Evolutionary conservation across 2,113 vertebrate genomes (phyloP).

Genomic region (Dipodomys merriami): DNA sequence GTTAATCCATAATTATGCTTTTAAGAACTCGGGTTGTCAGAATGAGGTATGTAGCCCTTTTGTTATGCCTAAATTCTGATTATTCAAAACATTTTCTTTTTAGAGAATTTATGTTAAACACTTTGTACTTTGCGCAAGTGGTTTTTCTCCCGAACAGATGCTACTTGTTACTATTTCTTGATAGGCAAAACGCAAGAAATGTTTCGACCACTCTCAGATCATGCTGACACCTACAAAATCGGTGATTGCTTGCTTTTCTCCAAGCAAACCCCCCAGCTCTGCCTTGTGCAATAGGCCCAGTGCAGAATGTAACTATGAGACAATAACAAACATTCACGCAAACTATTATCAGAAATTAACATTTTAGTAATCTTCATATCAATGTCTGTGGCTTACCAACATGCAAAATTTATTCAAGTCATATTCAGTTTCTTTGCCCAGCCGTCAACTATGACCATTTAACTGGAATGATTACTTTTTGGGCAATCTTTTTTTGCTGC

Average conservation of each 20-base stretch:
- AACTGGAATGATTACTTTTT: constrained; percentile 88
- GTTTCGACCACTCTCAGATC: background rate
- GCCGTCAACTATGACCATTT: constrained; percentile 88
- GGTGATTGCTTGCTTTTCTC: background rate
- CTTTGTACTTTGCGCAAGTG: background rate
- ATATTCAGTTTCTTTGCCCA: constrained; percentile 90
- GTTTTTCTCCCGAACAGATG: background rate
- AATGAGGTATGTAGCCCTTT: constrained; percentile 9
- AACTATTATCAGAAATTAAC: constrained; percentile 88
- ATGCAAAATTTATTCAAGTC: constrained; percentile 89
- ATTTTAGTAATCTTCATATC: constrained; percentile 86
- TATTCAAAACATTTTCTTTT: background rate
- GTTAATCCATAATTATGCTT: constrained; percentile 38
- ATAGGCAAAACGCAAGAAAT: background rate
- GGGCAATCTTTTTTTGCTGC: constrained; percentile 93
- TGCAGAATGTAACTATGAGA: background rate
- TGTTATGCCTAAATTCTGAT: background rate
- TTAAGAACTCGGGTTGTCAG: background rate
- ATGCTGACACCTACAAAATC: background rate
- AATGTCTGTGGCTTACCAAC: constrained; percentile 77
- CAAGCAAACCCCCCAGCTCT: background rate
- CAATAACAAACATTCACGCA: background rate
- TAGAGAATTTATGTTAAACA: constrained; percentile 41
- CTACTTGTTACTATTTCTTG: background rate
- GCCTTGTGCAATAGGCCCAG: background rate